phyloP scores from a whole-genome alignment of 2,113 vertebrate species.

The Siphamia tubifer region DNA sequence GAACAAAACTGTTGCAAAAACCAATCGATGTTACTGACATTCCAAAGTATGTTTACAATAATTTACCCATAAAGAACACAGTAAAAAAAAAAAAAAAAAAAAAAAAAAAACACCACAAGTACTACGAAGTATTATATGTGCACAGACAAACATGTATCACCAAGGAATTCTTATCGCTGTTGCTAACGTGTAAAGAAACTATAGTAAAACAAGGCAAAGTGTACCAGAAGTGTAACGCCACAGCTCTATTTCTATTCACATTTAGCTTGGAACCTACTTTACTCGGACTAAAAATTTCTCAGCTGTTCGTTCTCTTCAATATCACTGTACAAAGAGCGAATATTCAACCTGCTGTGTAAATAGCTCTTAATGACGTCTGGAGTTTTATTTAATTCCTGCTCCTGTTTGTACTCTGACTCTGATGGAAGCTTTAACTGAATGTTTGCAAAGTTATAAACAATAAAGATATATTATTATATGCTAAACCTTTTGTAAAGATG shows the following conservation, averaged over 20 bases:
- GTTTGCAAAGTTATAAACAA: constrained; percentile 58
- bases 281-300: constrained; percentile 36
- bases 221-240: constrained; percentile 41
- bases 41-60: constrained; percentile 54
- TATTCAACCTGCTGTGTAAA: constrained; percentile 56
- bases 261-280: constrained; percentile 64
- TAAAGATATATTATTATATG: constrained; percentile 50
- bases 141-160: constrained; percentile 20
- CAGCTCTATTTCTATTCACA: constrained; percentile 63
- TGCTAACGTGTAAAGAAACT: constrained; percentile 41
- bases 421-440: constrained; percentile 40
- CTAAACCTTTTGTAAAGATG: constrained; percentile 1
- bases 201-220: constrained; percentile 31
- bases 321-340: constrained; percentile 49
- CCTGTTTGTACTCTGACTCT: constrained; percentile 42
- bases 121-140: background rate
- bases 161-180: constrained; percentile 29
- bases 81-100: too few relatives aligned
- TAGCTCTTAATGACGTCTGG: constrained; percentile 56
- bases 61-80: constrained; percentile 4
- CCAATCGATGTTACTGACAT: constrained; percentile 38
- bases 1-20: constrained; percentile 17
- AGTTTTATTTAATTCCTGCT: constrained; percentile 49
- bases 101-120: background rate
- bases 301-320: constrained; percentile 22